Evolutionary conservation across 2,797 vertebrate species (phyloP), one percentile per base, ranked within the genome.

Genomic region (Spinibarbus caldwelli): DNA sequence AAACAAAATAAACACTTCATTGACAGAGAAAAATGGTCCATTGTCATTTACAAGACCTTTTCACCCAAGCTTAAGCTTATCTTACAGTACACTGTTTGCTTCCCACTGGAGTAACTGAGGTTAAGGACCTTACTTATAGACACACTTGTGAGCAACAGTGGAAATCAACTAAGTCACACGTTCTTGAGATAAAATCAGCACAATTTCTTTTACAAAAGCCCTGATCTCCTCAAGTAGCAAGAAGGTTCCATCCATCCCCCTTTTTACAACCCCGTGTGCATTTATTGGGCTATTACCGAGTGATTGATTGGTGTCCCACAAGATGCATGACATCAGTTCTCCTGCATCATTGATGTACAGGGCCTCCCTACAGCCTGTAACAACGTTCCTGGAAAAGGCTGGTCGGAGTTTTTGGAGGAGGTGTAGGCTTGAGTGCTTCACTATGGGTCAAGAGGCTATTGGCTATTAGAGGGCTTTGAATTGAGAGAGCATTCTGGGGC

Each of bases 401-500:
- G 59, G 62, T 68, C 43, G 0, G 19, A 67, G 67, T 36, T 89
- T 93, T 86, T 59, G 78, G 80, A 78, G 71, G 43, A 29, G 23
- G 47, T 26, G 77, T 11, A 17, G 54, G 59, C 62, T 83, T 81
- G 82, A 85, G 71, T 85, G 76, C 47, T 66, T 84, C 26, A 72
- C 64, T 64, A n/a, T 75, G 70, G 87, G 83, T 82, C 83, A 84
- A 75, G 29, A 80, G 52, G 54, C 78, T 81, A 54, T 68, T 75
- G 70, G 38, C 62, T 84, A 80, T 79, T 54, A 67, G 66, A 47
- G 71, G 82, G 72, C 68, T 82, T 31, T 73, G 75, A 68, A 52
- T 49, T 85, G 72, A 85, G 77, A 80, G 85, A 89, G 82, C 31
- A 76, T 83, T 85, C 78, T 71, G 76, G 78, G 83, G 82, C 83